These are phyloP conservation scores for Loris lydekkerianus DNA, from an alignment of 2,797 vertebrate species.

Conservation along the genomic window DNA sequence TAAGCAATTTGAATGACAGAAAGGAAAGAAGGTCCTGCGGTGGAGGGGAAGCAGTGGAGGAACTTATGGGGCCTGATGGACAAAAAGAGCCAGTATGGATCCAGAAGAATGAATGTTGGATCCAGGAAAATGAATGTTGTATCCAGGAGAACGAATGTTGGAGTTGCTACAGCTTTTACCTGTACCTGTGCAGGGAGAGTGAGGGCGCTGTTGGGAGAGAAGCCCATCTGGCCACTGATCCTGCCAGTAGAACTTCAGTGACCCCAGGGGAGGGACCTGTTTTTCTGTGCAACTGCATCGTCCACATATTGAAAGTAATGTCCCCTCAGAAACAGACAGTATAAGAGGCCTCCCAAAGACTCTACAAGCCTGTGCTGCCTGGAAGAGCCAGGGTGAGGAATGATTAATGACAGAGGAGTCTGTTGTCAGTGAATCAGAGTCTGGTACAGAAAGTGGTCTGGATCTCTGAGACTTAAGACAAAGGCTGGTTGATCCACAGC, in stretches of 20 bases:
- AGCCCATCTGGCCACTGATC: background rate
- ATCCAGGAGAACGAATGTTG: conserved; percentile 74
- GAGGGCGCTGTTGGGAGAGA: conserved; percentile 47
- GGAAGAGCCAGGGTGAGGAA: conserved; percentile 84
- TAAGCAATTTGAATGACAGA: conserved; percentile 74
- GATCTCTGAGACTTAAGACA: conserved; percentile 50
- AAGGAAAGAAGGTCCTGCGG: conserved; percentile 77
- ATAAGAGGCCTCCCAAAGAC: conserved; percentile 59
- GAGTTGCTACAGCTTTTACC: conserved; percentile 76
- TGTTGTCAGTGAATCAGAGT: background rate
- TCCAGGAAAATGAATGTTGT: conserved; percentile 75
- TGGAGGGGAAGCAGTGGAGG: conserved; percentile 75
- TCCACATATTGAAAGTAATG: background rate
- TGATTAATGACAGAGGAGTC: conserved; percentile 86
- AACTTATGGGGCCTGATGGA: background rate
- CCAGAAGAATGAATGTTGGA: conserved; percentile 76
- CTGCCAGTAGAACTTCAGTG: conserved; percentile 79
- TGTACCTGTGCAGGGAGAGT: conserved; percentile 69
- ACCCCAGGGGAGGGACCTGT: background rate
- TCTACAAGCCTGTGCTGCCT: conserved; percentile 82
- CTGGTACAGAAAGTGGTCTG: conserved; percentile 39
- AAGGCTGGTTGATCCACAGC: conserved; percentile 24
- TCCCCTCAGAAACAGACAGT: conserved; percentile 45
- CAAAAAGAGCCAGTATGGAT: conserved; percentile 53
- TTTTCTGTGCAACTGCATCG: background rate